These are phyloP conservation scores for Proteles cristata DNA, from an alignment of 2,113 vertebrate genomes.

Conservation along the genomic window DNA sequence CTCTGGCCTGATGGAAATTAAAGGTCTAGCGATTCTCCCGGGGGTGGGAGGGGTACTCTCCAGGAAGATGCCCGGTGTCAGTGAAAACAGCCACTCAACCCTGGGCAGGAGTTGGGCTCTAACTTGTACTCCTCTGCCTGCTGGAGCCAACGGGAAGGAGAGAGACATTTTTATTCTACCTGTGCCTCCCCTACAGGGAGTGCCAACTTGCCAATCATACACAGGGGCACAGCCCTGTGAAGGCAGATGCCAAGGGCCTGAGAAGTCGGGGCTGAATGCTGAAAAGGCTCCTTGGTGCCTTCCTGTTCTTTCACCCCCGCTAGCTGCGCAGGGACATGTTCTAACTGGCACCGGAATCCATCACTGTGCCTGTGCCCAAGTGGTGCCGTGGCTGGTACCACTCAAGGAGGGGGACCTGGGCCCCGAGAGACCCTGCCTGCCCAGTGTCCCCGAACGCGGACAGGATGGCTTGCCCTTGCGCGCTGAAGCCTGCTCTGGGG, in stretches of 20 bases:
- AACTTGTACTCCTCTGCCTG: slow-evolving; percentile 69
- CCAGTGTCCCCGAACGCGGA: slow-evolving; percentile 28
- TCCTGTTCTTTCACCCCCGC: slow-evolving; percentile 55
- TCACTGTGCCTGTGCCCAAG: slow-evolving; percentile 30
- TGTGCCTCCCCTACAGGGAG: slow-evolving; percentile 35
- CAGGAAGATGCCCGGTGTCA: slow-evolving; percentile 44
- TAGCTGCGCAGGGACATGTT: slow-evolving; percentile 51
- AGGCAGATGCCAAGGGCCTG: slow-evolving; percentile 58
- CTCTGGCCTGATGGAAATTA: neutral
- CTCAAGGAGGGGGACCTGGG: neutral
- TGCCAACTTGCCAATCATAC: slow-evolving; percentile 39
- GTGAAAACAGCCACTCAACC: slow-evolving; percentile 59
- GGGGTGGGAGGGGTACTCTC: neutral
- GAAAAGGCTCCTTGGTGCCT: slow-evolving; percentile 48
- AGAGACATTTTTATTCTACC: slow-evolving; percentile 56
- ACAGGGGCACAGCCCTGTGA: slow-evolving; percentile 40
- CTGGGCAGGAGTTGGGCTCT: slow-evolving; percentile 61
- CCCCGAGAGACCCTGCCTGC: slow-evolving; percentile 18
- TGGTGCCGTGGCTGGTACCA: slow-evolving; percentile 49
- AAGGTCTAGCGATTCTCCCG: slow-evolving; percentile 38
- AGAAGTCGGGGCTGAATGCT: slow-evolving; percentile 51
- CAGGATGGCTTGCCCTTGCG: slow-evolving; percentile 76
- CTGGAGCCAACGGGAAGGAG: neutral
- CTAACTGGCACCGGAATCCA: slow-evolving; percentile 67
- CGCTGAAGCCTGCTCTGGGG: slow-evolving; percentile 56